Evolutionary conservation across 2,797 vertebrate genomes (phyloP), one percentile per base, ranked within the genome.

Genomic region (Dendrocincla tyrannina): DNA sequence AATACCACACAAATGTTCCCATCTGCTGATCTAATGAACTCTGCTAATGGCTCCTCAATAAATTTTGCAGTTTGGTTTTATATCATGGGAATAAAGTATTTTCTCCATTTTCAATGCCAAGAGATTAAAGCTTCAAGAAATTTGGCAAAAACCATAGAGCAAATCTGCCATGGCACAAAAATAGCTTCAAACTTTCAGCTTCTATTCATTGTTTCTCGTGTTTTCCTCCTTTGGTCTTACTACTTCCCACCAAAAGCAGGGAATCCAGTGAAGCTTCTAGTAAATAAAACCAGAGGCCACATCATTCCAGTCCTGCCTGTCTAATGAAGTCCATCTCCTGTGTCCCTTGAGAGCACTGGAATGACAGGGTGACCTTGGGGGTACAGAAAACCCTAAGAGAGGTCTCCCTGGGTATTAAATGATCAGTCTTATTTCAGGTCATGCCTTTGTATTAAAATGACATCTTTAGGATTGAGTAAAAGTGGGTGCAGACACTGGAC

Each of bases 1-100:
- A 93, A 86, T 84, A 79, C 47, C 83, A 90, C 90, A 85, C 52
- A 84, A 78, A 81, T n/a, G 37, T 52, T 94, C 35, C 63, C 89
- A 90, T 73, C 73, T 89, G 55, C 66, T 62, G 63, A 88, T 94
- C 47, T 86, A 60, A 91, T 89, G 82, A 93, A 67, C 59, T 68
- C 73, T 67, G 63, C 82, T 90, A 67, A 78, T 78, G 70, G 55
- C 35, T 79, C 56, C 59, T 88, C 85, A 37, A 0, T 16, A 67
- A 89, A 25, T 68, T 85, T 93, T 91, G 17, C 39, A 78, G 41
- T 73, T 85, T 49, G 47, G 41, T 73, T 78, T 72, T 47, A 46
- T 35, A 70, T 28, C 37, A 60, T 6, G 1, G 47, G 28, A 77
- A 39, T 50, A 42, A 91, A 47, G 9, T 32, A 41, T 59, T 85